A percentile compares a stretch with the other conserved stretches of the same genome.
phyloP scores from a whole-genome alignment of 1,140 invertebrate genomes.

The Odontomachus brunneus region DNA sequence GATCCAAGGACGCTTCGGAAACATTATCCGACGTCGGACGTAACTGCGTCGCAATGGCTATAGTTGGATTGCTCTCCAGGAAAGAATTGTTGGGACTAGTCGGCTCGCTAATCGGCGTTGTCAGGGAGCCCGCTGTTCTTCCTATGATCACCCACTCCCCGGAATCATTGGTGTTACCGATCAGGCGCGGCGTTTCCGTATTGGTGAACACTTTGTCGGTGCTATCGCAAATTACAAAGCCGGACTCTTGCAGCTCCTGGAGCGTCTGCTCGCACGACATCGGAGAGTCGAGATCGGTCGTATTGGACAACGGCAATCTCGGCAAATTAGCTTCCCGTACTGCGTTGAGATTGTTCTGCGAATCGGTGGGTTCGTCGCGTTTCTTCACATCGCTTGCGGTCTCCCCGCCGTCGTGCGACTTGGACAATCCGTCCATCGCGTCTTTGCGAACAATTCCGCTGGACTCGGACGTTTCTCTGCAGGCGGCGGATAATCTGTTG shows the following conservation, averaged over 20 bases:
- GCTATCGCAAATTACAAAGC: constrained; percentile 81
- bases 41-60: constrained; percentile 74
- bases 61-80: constrained; percentile 75
- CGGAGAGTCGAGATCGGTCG: constrained; percentile 81
- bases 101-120: constrained; percentile 77
- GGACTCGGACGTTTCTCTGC: constrained; percentile 64
- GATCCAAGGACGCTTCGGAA: constrained; percentile 79
- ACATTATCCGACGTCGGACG: constrained; percentile 79
- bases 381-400: constrained; percentile 38
- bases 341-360: constrained; percentile 27
- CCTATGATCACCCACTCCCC: constrained; percentile 80
- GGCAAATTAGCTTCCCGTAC: constrained; percentile 30
- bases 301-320: constrained; percentile 70
- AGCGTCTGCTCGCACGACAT: constrained; percentile 83
- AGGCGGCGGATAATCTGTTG: constrained; percentile 71
- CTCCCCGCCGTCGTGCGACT: constrained; percentile 45
- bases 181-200: constrained; percentile 75
- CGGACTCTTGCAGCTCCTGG: constrained; percentile 80
- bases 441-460: constrained; percentile 37
- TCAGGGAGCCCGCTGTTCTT: constrained; percentile 77
- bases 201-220: constrained; percentile 81
- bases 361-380: constrained; percentile 40
- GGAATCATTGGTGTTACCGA: constrained; percentile 77
- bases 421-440: constrained; percentile 56
- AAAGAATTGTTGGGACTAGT: constrained; percentile 78